Conservation (phyloP, 2,888 invertebrate genomes). For the Apoda limacodes region DNA sequence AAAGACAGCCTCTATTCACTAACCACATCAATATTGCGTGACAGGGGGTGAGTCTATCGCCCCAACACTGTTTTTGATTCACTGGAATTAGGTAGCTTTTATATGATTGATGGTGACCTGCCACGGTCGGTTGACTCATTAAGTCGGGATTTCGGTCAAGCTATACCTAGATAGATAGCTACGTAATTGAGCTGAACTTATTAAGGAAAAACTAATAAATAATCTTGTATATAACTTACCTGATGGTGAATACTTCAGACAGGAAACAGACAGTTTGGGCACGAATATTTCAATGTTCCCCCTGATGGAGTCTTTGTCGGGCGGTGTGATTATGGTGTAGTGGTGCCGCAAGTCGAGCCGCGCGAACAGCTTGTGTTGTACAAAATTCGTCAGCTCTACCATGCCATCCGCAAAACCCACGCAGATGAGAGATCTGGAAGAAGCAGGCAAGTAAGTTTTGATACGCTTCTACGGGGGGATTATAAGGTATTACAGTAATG, state of each 20-base stretch:
- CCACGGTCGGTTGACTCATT: too few relatives aligned
- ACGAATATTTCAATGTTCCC: conserved; percentile 29
- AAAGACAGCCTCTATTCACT: too few relatives aligned
- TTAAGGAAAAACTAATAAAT: conserved; percentile 3
- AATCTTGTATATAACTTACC: conserved; percentile 43
- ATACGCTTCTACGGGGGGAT: not conserved
- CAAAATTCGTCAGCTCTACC: conserved; percentile 54
- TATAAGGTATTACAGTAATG: not conserved
- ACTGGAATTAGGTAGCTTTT: too few relatives aligned
- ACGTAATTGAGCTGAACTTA: not conserved
- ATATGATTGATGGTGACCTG: too few relatives aligned
- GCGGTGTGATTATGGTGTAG: conserved; percentile 38
- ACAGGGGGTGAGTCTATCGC: too few relatives aligned
- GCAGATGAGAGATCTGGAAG: conserved; percentile 50
- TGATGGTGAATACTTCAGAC: conserved; percentile 67
- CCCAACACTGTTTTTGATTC: too few relatives aligned
- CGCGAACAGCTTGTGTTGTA: conserved; percentile 34
- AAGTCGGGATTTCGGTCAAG: too few relatives aligned
- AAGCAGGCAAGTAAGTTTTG: conserved; percentile 1
- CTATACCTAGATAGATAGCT: too few relatives aligned
- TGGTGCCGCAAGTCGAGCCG: conserved; percentile 37
- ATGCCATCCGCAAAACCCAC: conserved; percentile 59
- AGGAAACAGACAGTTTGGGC: conserved; percentile 42
- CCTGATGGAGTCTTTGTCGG: conserved; percentile 42
- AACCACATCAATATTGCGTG: too few relatives aligned